A percentile compares a stretch with the other conserved stretches of the same genome.
These are phyloP conservation scores for Drosophila tristis DNA, from an alignment of 1,140 invertebrate genomes.

Conservation along the genomic window DNA sequence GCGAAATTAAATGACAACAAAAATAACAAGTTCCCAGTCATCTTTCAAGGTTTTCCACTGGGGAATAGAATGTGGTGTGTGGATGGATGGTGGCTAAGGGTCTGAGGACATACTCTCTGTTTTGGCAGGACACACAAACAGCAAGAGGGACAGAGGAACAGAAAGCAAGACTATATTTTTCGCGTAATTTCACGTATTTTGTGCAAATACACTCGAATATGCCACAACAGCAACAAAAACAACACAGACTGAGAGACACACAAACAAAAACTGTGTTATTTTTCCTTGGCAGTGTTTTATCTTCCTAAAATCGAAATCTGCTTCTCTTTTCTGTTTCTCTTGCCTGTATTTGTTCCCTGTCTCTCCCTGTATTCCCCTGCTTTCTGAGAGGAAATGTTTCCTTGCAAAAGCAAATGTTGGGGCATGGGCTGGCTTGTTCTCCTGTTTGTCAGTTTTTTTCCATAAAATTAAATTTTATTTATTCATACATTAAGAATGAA, in stretches of 20 bases:
- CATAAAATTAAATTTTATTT: constrained; percentile 81
- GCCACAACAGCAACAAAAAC: constrained; percentile 41
- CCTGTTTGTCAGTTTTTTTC: constrained; percentile 59
- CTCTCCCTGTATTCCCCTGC: neutral
- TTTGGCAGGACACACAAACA: constrained; percentile 31
- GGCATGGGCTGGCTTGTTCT: neutral
- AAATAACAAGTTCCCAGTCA: constrained; percentile 44
- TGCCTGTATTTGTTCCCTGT: constrained; percentile 7
- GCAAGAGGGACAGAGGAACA: neutral
- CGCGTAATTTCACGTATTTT: constrained; percentile 81
- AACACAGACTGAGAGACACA: constrained; percentile 30
- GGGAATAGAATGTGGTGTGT: too few relatives aligned
- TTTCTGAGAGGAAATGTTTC: neutral
- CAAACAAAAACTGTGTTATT: constrained; percentile 51
- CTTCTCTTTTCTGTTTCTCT: neutral
- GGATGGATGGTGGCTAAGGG: neutral
- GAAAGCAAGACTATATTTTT: constrained; percentile 54
- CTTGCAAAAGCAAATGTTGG: neutral
- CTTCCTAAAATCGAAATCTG: constrained; percentile 39
- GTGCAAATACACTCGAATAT: constrained; percentile 78
- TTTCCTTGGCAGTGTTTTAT: constrained; percentile 31
- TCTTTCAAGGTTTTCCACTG: constrained; percentile 24
- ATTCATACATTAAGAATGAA: constrained; percentile 74
- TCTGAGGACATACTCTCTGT: constrained; percentile 13
- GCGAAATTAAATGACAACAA: constrained; percentile 74